These are phyloP conservation scores for human (Homo sapiens) DNA, from an alignment of 2,113 vertebrate species.

Conservation along the genomic window GRCh38 chr1:247547001-247547500, in stretches of 20 bases:
- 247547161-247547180: not conserved
- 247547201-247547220: not conserved
- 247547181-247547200: not conserved
- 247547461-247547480: not conserved
- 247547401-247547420: not conserved
- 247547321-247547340: not conserved
- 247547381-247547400: not conserved
- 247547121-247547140: too few species aligned
- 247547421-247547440: not conserved
- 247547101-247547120: too few species aligned
- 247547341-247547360: not conserved
- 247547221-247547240: not conserved
- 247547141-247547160: not conserved
- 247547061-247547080: too few species aligned
- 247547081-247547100: too few species aligned
- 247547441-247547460: too few species aligned
- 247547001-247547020: too few species aligned
- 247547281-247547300: too few species aligned
- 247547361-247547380: not conserved
- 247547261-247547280: not conserved
- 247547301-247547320: not conserved
- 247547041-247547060: too few species aligned
- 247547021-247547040: too few species aligned
- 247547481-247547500: too few species aligned
- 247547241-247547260: not conserved